These are phyloP conservation scores for Hippocampus barbouri DNA, from an alignment of 2,113 vertebrate species.

Conservation along the genomic window DNA sequence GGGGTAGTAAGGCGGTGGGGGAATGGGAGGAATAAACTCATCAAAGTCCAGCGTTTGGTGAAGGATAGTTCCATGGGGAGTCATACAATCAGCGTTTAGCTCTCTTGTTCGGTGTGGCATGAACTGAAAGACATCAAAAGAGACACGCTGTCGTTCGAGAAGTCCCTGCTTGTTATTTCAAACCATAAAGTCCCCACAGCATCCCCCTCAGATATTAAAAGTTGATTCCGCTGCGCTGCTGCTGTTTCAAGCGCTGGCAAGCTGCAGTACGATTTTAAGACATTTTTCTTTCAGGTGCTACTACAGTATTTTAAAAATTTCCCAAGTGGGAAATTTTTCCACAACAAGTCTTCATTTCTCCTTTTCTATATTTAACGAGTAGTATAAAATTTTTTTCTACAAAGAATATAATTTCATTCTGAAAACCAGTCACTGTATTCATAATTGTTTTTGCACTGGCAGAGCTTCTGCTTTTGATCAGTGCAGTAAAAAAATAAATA, in stretches of 20 bases:
- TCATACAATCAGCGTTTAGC: slow-evolving; percentile 84
- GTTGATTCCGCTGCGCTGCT: background rate
- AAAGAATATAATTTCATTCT: background rate
- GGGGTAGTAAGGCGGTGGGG: slow-evolving; percentile 94
- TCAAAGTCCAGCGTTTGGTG: slow-evolving; percentile 96
- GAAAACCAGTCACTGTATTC: too few relatives aligned
- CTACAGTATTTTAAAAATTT: slow-evolving; percentile 6
- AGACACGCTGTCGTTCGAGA: background rate
- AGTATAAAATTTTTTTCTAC: background rate
- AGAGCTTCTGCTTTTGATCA: slow-evolving; percentile 12
- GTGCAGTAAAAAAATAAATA: slow-evolving; percentile 23
- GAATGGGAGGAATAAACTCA: slow-evolving; percentile 93
- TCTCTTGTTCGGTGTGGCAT: slow-evolving; percentile 85
- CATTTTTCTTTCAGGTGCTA: background rate
- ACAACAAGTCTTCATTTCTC: slow-evolving; percentile 15
- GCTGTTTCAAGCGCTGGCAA: background rate
- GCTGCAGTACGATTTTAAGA: background rate
- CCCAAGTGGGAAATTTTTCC: slow-evolving; percentile 34
- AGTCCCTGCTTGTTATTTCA: slow-evolving; percentile 8
- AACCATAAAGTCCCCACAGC: slow-evolving; percentile 2
- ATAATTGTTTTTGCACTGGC: slow-evolving; percentile 8
- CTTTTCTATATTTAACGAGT: background rate
- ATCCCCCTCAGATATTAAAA: background rate
- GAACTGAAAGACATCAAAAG: slow-evolving; percentile 77
- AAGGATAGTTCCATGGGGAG: slow-evolving; percentile 84